phyloP scores from a whole-genome alignment of 2,888 invertebrate species.

The Listrodromus nycthemerus region DNA sequence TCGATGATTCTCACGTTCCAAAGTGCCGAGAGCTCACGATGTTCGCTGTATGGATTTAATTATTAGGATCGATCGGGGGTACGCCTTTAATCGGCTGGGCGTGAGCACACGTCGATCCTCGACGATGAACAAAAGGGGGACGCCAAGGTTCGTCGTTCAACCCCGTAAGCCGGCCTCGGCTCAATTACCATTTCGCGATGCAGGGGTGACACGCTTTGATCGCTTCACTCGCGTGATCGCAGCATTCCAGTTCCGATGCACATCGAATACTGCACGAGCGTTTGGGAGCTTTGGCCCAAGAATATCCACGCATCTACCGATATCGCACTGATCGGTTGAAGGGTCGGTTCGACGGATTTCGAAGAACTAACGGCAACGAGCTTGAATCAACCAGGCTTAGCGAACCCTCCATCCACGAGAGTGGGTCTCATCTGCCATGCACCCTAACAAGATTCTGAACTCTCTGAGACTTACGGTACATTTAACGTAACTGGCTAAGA shows the following conservation, averaged over 20 bases:
- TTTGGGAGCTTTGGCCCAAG: neutral
- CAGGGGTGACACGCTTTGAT: constrained; percentile 39
- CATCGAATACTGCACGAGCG: neutral
- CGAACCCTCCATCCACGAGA: constrained; percentile 1
- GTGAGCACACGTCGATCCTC: constrained; percentile 70
- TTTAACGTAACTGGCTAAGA: constrained; percentile 29
- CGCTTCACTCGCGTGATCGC: constrained; percentile 28
- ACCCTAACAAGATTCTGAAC: constrained; percentile 18
- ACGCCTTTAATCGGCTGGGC: constrained; percentile 78
- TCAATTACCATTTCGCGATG: constrained; percentile 55
- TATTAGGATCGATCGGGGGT: constrained; percentile 77
- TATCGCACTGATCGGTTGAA: constrained; percentile 13
- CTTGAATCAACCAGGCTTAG: constrained; percentile 47
- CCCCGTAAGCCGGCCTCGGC: constrained; percentile 7
- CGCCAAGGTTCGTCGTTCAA: constrained; percentile 31
- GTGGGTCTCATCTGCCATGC: neutral
- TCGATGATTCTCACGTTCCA: constrained; percentile 62
- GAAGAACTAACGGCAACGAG: constrained; percentile 35
- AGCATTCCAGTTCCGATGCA: constrained; percentile 29
- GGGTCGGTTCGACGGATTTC: constrained; percentile 34
- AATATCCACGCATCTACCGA: neutral
- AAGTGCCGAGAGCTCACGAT: constrained; percentile 12
- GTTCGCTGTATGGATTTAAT: constrained; percentile 77
- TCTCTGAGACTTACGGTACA: constrained; percentile 25
- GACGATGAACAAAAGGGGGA: constrained; percentile 71